phyloP scores from a whole-genome alignment of 2,888 invertebrate genomes.

The Apodemia hepburni region DNA sequence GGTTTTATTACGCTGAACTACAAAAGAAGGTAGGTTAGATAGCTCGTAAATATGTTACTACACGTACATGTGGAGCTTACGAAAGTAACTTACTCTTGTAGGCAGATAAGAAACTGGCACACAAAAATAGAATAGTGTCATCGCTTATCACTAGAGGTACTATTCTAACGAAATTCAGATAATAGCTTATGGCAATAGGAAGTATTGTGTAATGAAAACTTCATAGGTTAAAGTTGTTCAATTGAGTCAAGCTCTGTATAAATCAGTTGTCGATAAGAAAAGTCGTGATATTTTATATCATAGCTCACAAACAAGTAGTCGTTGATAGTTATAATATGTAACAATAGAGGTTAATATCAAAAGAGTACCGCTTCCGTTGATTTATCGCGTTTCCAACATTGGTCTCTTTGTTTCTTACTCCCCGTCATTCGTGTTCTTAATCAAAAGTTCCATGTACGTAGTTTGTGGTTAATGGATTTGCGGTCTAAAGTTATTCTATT shows the following conservation, averaged over 20 bases:
- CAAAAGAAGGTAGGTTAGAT: constrained; percentile 6
- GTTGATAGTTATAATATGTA: constrained; percentile 31
- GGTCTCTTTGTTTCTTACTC: constrained; percentile 54
- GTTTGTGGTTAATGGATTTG: constrained; percentile 15
- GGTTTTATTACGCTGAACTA: constrained; percentile 3
- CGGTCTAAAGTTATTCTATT: background rate
- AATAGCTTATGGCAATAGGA: constrained; percentile 21
- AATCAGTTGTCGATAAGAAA: constrained; percentile 9
- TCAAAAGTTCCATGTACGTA: constrained; percentile 44
- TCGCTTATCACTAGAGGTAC: constrained; percentile 33
- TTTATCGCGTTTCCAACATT: constrained; percentile 52
- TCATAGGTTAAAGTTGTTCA: constrained; percentile 22
- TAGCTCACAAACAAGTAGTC: constrained; percentile 15
- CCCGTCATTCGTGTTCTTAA: constrained; percentile 46
- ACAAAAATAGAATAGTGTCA: constrained; percentile 34
- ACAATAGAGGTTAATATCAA: constrained; percentile 59
- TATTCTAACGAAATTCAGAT: constrained; percentile 31
- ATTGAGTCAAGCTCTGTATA: background rate
- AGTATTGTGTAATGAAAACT: constrained; percentile 31
- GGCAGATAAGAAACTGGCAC: constrained; percentile 38
- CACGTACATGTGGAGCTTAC: constrained; percentile 39
- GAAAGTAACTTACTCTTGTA: constrained; percentile 30
- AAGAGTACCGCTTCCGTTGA: constrained; percentile 57
- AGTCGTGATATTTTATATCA: constrained; percentile 8
- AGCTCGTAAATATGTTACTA: constrained; percentile 29